Evolutionary conservation across 2,888 invertebrate species (phyloP).

Genomic region (Linnaemya tessellans): DNA sequence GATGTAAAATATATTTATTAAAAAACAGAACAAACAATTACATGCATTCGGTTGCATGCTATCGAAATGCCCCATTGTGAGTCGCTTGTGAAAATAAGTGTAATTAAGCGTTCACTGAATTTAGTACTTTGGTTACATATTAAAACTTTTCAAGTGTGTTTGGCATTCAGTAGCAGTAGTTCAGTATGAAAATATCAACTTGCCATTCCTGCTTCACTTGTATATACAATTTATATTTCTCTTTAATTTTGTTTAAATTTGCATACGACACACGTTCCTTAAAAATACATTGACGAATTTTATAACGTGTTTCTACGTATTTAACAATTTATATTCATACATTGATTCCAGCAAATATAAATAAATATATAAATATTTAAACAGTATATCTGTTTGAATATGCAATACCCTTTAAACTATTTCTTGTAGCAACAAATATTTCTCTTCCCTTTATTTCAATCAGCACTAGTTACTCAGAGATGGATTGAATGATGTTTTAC

Average conservation of each 20-base stretch:
- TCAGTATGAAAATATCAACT: background rate
- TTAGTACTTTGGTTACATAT: too few relatives aligned
- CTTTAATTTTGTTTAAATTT: constrained; percentile 26
- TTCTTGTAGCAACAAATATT: background rate
- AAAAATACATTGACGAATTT: constrained; percentile 46
- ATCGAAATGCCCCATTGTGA: too few relatives aligned
- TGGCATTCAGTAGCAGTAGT: background rate
- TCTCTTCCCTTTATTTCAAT: background rate
- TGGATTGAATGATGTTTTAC: background rate
- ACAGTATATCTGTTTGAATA: constrained; percentile 1
- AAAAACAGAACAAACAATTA: too few relatives aligned
- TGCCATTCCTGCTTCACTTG: constrained; percentile 5
- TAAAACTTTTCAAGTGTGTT: too few relatives aligned
- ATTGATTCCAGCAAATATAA: constrained; percentile 44
- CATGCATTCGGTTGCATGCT: too few relatives aligned
- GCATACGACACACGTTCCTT: constrained; percentile 63
- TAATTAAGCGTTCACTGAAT: too few relatives aligned
- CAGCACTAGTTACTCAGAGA: background rate
- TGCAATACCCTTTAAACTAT: background rate
- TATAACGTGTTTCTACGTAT: constrained; percentile 27
- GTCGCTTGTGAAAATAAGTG: too few relatives aligned
- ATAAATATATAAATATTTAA: background rate
- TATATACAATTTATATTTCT: constrained; percentile 8
- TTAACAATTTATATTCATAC: constrained; percentile 57
- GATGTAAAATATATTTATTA: too few relatives aligned